Conservation (phyloP, 2,888 invertebrate genomes). For the Phasia obesa region DNA sequence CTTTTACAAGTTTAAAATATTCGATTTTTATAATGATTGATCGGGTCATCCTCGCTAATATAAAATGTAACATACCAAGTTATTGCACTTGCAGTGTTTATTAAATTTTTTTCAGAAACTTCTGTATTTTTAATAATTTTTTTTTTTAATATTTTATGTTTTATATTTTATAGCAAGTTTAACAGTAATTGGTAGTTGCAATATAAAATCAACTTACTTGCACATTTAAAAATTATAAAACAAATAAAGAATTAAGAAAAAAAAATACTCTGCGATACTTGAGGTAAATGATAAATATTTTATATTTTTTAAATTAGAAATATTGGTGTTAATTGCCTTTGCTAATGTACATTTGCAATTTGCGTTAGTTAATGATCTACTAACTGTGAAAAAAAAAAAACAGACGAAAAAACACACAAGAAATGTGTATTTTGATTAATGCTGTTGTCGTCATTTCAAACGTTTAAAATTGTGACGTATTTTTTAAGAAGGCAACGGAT, state of each 20-base stretch:
- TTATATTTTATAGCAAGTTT: slow-evolving; percentile 57
- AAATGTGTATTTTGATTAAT: background rate
- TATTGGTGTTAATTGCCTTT: slow-evolving; percentile 67
- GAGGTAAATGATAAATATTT: slow-evolving; percentile 1
- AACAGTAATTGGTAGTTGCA: slow-evolving; percentile 62
- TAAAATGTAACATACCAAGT: slow-evolving; percentile 35
- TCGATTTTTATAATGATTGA: background rate
- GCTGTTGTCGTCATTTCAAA: slow-evolving; percentile 6
- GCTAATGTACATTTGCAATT: slow-evolving; percentile 33
- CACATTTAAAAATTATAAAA: slow-evolving; percentile 24
- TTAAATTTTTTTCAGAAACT: slow-evolving; percentile 27
- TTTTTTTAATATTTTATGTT: slow-evolving; percentile 19
- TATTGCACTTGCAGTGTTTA: slow-evolving; percentile 44
- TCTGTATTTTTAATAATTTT: slow-evolving; percentile 12
- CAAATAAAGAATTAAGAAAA: slow-evolving; percentile 1
- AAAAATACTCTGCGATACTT: slow-evolving; percentile 20
- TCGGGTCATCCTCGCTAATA: background rate
- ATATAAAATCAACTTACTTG: slow-evolving; percentile 48
- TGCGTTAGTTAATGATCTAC: background rate
- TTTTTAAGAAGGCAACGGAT: background rate
- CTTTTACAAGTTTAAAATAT: background rate
- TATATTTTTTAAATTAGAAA: slow-evolving; percentile 41
- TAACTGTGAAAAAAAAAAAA: background rate
- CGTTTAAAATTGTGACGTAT: background rate
- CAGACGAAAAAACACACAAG: too few relatives aligned